A percentile compares a stretch with the other conserved stretches of the same genome.
These are phyloP conservation scores for Temnothorax nylanderi DNA, from an alignment of 1,140 invertebrate species.

Conservation along the genomic window DNA sequence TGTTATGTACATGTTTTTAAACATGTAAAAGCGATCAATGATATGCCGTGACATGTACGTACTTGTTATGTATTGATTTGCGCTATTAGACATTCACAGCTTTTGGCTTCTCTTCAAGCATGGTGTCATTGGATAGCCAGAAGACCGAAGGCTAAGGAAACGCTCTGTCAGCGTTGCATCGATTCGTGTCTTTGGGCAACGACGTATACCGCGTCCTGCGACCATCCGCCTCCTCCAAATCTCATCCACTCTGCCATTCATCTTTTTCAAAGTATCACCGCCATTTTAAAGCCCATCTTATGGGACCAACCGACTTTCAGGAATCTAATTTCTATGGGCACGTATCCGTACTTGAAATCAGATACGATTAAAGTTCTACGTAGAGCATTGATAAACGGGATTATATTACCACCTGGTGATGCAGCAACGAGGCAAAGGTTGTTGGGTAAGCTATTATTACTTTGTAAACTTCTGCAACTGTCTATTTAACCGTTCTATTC, in stretches of 20 bases:
- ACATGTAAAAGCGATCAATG: background rate
- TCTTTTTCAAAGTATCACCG: constrained; percentile 87
- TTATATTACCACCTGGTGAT: constrained; percentile 80
- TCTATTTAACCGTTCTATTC: background rate
- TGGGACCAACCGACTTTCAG: constrained; percentile 85
- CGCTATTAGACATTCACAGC: constrained; percentile 88
- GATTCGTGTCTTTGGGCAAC: constrained; percentile 80
- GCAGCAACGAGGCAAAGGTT: constrained; percentile 75
- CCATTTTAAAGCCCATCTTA: constrained; percentile 87
- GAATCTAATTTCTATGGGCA: constrained; percentile 83
- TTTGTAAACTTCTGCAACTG: background rate
- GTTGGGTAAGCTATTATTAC: constrained; percentile 70
- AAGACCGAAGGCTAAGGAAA: constrained; percentile 77
- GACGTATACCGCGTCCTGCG: constrained; percentile 68
- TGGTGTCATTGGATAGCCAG: constrained; percentile 88
- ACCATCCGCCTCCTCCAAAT: constrained; percentile 82
- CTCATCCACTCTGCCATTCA: constrained; percentile 88
- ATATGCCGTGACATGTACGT: background rate
- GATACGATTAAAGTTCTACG: constrained; percentile 81
- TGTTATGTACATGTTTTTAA: constrained; percentile 21
- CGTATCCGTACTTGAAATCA: constrained; percentile 84
- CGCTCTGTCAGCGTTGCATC: constrained; percentile 78
- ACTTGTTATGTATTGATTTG: constrained; percentile 28
- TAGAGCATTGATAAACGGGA: constrained; percentile 81
- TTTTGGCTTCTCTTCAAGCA: constrained; percentile 89